Evolutionary conservation across 23 tunicate species (phyloP), one percentile per base, ranked within the genome.

Genomic region (Clavelina lepadiformis): DNA sequence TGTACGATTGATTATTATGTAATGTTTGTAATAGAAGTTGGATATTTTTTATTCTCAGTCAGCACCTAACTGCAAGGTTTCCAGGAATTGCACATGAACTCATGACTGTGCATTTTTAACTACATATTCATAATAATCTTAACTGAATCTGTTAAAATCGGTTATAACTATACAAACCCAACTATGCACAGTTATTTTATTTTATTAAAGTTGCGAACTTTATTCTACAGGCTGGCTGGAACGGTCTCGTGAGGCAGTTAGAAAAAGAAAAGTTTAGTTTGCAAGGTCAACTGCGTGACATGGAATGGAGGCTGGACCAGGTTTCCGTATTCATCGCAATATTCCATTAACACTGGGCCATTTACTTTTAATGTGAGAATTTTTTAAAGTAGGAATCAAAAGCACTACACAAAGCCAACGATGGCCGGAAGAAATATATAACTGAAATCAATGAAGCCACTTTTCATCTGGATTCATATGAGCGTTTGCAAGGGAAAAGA

Each of bases 281-380:
- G 26, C 76, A 85, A 41, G 68, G 82, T 3, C 94, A 84, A 62
- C 78, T 93, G 21, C 79, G 89, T 21, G 83, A 93, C 49, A 68
- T 93, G 65, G 98, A 93, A 41, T 93, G 98, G 98, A 61, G 93
- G 23, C 63, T 93, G 41, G 98, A 93, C 41, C 98, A 93, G 93
- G 96, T 86, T 46, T 8, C 61, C 32, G 30, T 58, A 6, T 27
- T 29, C 28, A 28, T 58, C 5, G 5, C 23, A 24, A 27, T 58
- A 11, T 24, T 3, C 5, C 19, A 24, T 24, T 58, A 19, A 5
- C 4, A 24, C 3, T 19, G 3, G 65, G 36, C 30, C 5, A 58
- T 29, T 5, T 3, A 7, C 38, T 64, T 64, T n/a, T n/a, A n/a
- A n/a, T n/a, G n/a, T n/a, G n/a, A n/a, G n/a, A n/a, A n/a, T n/a